phyloP scores from a whole-genome alignment of 2,113 vertebrate species.

The Neolamprologus devosi region DNA sequence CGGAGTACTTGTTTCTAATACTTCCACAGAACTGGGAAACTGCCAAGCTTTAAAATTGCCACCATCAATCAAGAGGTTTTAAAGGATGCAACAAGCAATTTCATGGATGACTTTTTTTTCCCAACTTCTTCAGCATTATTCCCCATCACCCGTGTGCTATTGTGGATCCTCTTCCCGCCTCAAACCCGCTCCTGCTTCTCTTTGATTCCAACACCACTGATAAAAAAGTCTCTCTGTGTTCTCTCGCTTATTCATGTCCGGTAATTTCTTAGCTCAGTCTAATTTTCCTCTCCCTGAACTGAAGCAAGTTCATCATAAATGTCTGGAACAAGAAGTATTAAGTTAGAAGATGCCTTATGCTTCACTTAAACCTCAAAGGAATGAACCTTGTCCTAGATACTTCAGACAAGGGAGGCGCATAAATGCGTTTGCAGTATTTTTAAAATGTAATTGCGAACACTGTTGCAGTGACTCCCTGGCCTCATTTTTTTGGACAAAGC shows the following conservation, averaged over 20 bases:
- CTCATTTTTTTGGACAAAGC: conserved; percentile 26
- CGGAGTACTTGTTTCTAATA: conserved; percentile 35
- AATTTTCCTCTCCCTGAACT: not conserved
- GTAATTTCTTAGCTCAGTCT: conserved; percentile 8
- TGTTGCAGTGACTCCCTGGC: not conserved
- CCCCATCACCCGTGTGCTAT: conserved; percentile 34
- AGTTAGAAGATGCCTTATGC: conserved; percentile 6
- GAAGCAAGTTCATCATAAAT: conserved; percentile 12
- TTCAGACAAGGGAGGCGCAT: not conserved
- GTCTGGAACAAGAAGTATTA: conserved; percentile 36
- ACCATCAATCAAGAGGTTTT: conserved; percentile 63
- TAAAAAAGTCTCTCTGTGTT: conserved; percentile 2
- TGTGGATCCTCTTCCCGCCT: not conserved
- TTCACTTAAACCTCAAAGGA: conserved; percentile 43
- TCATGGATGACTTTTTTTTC: conserved; percentile 58
- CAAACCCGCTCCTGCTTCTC: not conserved
- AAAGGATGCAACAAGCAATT: conserved; percentile 62
- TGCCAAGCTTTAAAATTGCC: conserved; percentile 66
- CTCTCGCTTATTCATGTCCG: conserved; percentile 10
- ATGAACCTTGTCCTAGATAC: conserved; percentile 28
- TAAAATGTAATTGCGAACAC: conserved; percentile 3
- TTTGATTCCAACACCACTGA: conserved; percentile 2
- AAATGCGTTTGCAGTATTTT: not conserved
- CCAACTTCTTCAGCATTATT: conserved; percentile 52
- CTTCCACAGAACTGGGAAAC: conserved; percentile 47